These are phyloP conservation scores for Hemibagrus wyckioides DNA, from an alignment of 2,113 vertebrate genomes.

Conservation along the genomic window DNA sequence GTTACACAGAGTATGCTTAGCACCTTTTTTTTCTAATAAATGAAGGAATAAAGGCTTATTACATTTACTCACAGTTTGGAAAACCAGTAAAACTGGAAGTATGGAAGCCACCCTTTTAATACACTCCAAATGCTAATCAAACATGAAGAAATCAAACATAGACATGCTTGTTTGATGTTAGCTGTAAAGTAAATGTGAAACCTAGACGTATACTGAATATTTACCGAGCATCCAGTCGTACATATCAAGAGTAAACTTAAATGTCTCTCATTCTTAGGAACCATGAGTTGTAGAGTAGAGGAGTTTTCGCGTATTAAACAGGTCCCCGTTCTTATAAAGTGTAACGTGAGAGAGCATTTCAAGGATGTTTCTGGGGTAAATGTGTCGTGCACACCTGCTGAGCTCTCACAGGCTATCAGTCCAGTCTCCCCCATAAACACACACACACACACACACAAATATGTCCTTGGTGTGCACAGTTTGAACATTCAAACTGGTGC, in stretches of 20 bases:
- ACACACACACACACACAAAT: slow-evolving; percentile 13
- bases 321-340: background rate
- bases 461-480: slow-evolving; percentile 65
- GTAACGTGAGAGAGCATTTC: slow-evolving; percentile 9
- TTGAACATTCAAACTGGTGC: slow-evolving; percentile 44
- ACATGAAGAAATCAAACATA: slow-evolving; percentile 34
- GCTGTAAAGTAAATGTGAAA: background rate
- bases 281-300: background rate
- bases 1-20: background rate
- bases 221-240: background rate
- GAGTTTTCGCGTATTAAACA: background rate
- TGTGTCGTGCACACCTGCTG: slow-evolving; percentile 61
- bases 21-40: background rate
- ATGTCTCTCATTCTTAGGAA: background rate
- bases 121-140: slow-evolving; percentile 37
- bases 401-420: slow-evolving; percentile 60
- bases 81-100: slow-evolving; percentile 29
- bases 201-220: background rate
- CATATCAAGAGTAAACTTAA: background rate
- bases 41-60: no score
- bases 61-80: background rate
- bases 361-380: slow-evolving; percentile 21
- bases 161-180: slow-evolving; percentile 35
- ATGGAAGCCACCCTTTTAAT: slow-evolving; percentile 43
- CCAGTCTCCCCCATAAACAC: slow-evolving; percentile 15